Base-by-base conservation (phyloP, 2,797 vertebrate genomes). In the Acomys russatus region DNA sequence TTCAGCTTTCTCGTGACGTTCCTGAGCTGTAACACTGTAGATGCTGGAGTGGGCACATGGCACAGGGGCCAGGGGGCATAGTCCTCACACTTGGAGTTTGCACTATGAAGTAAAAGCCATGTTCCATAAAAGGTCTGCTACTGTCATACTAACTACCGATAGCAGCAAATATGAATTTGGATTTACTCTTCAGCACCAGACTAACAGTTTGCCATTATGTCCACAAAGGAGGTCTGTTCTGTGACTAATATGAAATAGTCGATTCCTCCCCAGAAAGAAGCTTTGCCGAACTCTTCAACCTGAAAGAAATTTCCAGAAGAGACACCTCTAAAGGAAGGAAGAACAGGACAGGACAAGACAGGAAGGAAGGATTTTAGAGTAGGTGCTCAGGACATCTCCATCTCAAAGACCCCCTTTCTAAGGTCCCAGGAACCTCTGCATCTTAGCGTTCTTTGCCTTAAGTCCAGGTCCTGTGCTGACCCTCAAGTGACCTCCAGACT, bases 221-320 rank as follows among this genome's bases (percentile, higher is more conserved):
- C 63, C 51, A n/a, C 30, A 28, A 63, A 88, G 2, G 1, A 1
- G 23, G 25, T 54, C 77, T 85, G 15, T 1, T 74, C 44, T 88
- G 88, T n/a, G 20, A 87, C n/a, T 79, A 70, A 54, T 64, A 11
- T 54, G 56, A n/a, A 84, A 73, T 28, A 38, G 68, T 38, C 64
- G 59, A 89, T 91, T 63, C 54, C n/a, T 80, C n/a, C n/a, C 25
- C 73, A 63, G 20, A 90, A 91, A 91, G 61, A n/a, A 28, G 38
- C 3, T 70, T 89, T 61, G 25, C 66, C 85, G 61, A 38, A 71
- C 2, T 79, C 89, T 89, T 92, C 64, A 85, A 82, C 28, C 18
- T 33, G 77, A 87, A 49, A 14, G 63, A 56, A 71, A 74, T 73
- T 92, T 94, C 64, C 22, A 22, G 51, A 91, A 88, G 49, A 92